Conservation (phyloP, 2,888 invertebrate genomes). For the Eupithecia insigniata region DNA sequence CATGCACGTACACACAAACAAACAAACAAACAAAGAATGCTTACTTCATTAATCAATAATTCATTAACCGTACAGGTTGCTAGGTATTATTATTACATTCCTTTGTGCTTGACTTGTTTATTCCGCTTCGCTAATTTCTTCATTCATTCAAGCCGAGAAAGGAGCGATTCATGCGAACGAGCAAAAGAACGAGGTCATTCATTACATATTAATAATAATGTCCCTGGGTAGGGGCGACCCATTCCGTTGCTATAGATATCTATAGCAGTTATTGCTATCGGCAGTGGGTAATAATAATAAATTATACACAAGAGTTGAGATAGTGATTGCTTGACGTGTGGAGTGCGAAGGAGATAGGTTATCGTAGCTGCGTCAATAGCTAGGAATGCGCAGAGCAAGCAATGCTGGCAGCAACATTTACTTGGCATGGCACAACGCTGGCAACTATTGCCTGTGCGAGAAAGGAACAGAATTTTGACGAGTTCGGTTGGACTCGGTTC, state of each 20-base stretch:
- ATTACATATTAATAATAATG: no score
- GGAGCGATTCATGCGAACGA: neutral
- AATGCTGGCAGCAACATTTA: slow-evolving; percentile 71
- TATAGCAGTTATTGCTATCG: slow-evolving; percentile 9
- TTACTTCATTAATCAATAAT: neutral
- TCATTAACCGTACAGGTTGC: neutral
- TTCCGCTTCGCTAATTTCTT: neutral
- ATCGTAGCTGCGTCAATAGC: slow-evolving; percentile 54
- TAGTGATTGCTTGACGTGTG: slow-evolving; percentile 40
- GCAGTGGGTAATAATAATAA: slow-evolving; percentile 13
- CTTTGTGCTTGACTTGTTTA: neutral
- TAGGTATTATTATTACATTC: neutral
- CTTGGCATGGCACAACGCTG: slow-evolving; percentile 59
- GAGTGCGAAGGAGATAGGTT: slow-evolving; percentile 58
- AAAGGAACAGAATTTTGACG: slow-evolving; percentile 64
- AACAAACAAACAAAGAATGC: neutral
- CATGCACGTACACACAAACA: no score
- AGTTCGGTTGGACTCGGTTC: slow-evolving; percentile 51
- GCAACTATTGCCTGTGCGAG: slow-evolving; percentile 58
- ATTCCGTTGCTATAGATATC: slow-evolving; percentile 23
- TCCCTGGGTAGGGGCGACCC: slow-evolving; percentile 13
- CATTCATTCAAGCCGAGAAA: neutral
- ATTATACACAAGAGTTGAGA: slow-evolving; percentile 43
- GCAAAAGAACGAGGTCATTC: slow-evolving; percentile 11
- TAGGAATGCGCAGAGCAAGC: slow-evolving; percentile 71